Conservation (phyloP, 2,888 invertebrate genomes). For the Panorpa germanica region DNA sequence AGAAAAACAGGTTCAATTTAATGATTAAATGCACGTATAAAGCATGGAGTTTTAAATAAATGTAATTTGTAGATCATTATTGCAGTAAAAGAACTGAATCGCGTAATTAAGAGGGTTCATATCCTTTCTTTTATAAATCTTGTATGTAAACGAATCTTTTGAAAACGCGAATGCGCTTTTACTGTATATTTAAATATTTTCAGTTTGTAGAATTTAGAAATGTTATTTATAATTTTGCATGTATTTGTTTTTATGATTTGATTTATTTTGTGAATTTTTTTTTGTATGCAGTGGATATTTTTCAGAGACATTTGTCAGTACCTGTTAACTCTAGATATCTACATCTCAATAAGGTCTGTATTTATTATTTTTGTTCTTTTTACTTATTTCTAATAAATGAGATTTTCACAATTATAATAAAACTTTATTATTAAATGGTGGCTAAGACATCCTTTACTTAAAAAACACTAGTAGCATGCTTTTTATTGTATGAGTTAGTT, state of each 20-base stretch:
- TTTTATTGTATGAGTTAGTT: no score
- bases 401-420: constrained; percentile 6
- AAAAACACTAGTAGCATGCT: no score
- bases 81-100: no score
- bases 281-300: constrained; percentile 40
- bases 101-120: no score
- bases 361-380: constrained; percentile 24
- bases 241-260: constrained; percentile 20
- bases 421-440: no score
- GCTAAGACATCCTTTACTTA: no score
- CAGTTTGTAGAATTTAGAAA: constrained; percentile 9
- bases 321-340: constrained; percentile 71
- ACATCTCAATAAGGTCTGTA: constrained; percentile 59
- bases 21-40: no score
- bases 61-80: no score
- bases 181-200: constrained; percentile 12
- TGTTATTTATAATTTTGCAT: constrained; percentile 18
- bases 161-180: constrained; percentile 1
- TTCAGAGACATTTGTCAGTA: constrained; percentile 78
- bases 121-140: no score
- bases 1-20: no score
- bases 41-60: no score
- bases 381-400: constrained; percentile 16
- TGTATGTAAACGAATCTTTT: no score
- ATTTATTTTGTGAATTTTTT: constrained; percentile 33